Conservation (phyloP, 2,797 vertebrate genomes). For the Paedocypris micromegethes region DNA sequence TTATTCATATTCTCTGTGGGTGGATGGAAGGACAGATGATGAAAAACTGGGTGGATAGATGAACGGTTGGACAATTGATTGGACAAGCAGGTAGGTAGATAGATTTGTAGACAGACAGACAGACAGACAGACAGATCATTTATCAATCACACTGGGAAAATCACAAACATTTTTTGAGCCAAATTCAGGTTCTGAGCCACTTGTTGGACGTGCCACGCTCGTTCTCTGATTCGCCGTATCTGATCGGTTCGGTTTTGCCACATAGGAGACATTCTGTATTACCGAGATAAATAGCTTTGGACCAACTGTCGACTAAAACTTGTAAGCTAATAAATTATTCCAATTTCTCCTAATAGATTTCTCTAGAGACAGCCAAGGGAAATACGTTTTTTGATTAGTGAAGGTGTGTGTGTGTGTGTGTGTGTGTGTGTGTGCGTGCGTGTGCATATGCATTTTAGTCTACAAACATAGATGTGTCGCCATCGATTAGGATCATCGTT, state of each 20-base stretch:
- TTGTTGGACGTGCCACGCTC: constrained; percentile 78
- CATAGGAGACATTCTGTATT: constrained; percentile 91
- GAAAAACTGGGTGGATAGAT: too few relatives aligned
- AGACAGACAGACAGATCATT: too few relatives aligned
- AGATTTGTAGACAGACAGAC: too few relatives aligned
- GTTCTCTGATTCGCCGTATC: constrained; percentile 93
- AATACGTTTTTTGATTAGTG: constrained; percentile 96
- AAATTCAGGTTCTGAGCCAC: too few relatives aligned
- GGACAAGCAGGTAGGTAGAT: too few relatives aligned
- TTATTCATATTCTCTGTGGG: too few relatives aligned
- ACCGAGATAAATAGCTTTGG: constrained; percentile 87
- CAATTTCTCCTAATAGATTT: constrained; percentile 91
- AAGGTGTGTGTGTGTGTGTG: constrained; percentile 84
- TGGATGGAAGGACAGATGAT: too few relatives aligned
- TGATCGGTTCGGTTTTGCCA: constrained; percentile 95
- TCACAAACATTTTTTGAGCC: too few relatives aligned
- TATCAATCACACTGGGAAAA: too few relatives aligned
- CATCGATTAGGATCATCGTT: constrained; percentile 88
- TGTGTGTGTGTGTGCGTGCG: constrained; percentile 37
- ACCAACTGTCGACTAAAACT: constrained; percentile 94
- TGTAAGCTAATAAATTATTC: constrained; percentile 96
- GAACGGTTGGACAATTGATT: too few relatives aligned
- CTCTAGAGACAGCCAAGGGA: constrained; percentile 90
- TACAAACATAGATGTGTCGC: constrained; percentile 86
- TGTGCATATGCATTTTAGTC: constrained; percentile 59